Evolutionary conservation across 2,113 vertebrate genomes (phyloP).

Genomic region (Nyctereutes procyonoides): DNA sequence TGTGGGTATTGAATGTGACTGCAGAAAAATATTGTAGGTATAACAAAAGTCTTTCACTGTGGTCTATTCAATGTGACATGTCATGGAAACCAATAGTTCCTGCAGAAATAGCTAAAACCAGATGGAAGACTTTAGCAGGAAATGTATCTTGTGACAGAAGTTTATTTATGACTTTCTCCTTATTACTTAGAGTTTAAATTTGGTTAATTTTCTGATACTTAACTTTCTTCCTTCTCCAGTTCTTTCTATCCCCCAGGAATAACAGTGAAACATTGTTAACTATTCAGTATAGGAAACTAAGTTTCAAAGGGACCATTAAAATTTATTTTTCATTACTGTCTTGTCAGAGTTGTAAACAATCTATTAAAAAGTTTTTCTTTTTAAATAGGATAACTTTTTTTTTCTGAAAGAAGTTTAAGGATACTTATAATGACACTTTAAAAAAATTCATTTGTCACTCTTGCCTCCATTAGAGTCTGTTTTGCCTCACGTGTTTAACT

Average conservation of each 20-base stretch:
- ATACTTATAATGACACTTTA: background rate
- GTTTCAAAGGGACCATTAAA: constrained; percentile 63
- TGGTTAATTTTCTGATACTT: background rate
- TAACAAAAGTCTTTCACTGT: background rate
- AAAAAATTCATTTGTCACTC: background rate
- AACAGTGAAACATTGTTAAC: background rate
- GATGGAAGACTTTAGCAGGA: background rate
- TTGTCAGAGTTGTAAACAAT: constrained; percentile 18
- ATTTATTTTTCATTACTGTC: constrained; percentile 24
- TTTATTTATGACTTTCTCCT: background rate
- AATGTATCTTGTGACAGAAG: background rate
- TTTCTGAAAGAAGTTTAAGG: background rate
- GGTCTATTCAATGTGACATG: background rate
- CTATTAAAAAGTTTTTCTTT: constrained; percentile 62
- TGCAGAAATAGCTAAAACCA: background rate
- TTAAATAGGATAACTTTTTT: background rate
- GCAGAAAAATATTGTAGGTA: background rate
- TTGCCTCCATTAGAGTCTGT: background rate
- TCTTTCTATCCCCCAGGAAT: background rate
- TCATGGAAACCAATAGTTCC: background rate
- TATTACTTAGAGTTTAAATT: constrained; percentile 27
- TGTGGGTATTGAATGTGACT: background rate
- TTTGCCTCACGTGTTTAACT: background rate
- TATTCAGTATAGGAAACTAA: constrained; percentile 6
- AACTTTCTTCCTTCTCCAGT: background rate